phyloP scores from a whole-genome alignment of 2,888 invertebrate genomes.

The Entomobrya proxima region DNA sequence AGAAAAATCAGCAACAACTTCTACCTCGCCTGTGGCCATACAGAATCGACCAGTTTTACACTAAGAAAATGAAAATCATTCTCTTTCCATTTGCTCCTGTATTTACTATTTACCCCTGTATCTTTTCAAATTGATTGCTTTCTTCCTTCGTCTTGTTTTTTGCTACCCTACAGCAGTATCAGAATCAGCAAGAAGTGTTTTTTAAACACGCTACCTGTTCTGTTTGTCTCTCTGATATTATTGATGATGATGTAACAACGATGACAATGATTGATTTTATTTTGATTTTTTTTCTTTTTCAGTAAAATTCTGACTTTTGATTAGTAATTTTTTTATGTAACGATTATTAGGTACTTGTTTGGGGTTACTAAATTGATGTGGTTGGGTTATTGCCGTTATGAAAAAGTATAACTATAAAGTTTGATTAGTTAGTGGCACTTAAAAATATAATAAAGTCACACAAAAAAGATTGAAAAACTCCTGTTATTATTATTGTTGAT shows the following conservation, averaged over 20 bases:
- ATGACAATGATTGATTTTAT: constrained; percentile 19
- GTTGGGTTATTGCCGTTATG: not conserved
- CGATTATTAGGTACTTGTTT: not conserved
- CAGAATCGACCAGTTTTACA: constrained; percentile 23
- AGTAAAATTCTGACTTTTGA: constrained; percentile 6
- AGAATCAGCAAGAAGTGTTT: not conserved
- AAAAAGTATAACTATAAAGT: not conserved
- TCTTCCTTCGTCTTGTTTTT: not conserved
- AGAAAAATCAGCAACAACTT: not conserved
- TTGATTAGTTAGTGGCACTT: constrained; percentile 29
- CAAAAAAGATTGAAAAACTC: not conserved
- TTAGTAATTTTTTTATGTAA: not conserved
- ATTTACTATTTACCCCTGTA: not conserved
- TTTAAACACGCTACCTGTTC: constrained; percentile 18
- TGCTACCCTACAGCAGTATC: constrained; percentile 23
- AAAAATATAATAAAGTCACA: constrained; percentile 1
- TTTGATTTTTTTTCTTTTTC: constrained; percentile 8
- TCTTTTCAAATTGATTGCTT: not conserved
- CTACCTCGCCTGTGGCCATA: constrained; percentile 26
- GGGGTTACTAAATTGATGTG: constrained; percentile 8
- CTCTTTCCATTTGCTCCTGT: constrained; percentile 18
- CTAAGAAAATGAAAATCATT: not conserved
- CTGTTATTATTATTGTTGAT: not conserved
- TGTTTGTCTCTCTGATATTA: not conserved
- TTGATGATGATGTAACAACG: too few relatives aligned